Base-by-base conservation (phyloP, 2,888 invertebrate genomes). In the Ischnus inquisitorius region DNA sequence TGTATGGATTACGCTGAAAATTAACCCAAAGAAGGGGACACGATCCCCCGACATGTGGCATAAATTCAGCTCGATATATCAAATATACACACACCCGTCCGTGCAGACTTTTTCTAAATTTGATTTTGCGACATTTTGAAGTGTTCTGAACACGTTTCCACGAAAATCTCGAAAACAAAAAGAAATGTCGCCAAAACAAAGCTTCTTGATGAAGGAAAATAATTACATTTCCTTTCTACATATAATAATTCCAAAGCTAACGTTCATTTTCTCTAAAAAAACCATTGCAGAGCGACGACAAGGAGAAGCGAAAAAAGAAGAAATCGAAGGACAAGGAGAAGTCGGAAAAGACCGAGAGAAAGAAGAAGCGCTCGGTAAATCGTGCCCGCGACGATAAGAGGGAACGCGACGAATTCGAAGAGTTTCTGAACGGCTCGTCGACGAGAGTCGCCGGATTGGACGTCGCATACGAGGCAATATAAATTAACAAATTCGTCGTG, bases 381-480 rank as follows among this genome's bases (percentile, higher is more conserved):
- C 93, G 94, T 19, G 93, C 94, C 3, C 92, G 93, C 86, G 94
- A 94, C 88, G 94, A 94, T 25, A 51, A 82, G 16, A 92, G 93
- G 62, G 93, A 94, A 57, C 93, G 93, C 16, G 95, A 95, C 86
- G 96, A 95, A 88, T 91, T 96, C 46, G 96, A 96, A 88, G 95
- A 96, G 88, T 96, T 96, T 91, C 91, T 96, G 6, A 95, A 95
- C 91, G 95, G 95, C 83, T 90, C 94, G 86, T 85, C 94, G 88
- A 91, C 95, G 93, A 90, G 95, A 92, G 92, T 95, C 87, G 72
- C 81, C 51, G 90, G 92, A 92, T 91, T 94, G 92, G 94, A 96
- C 85, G 94, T 94, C 62, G 95, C 95, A 60, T 96, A 96, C 88
- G 95, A 96, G 92, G 95, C 95, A 86, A 95, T 96, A 91, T 95